These are phyloP conservation scores for Trissolcus brochymenae DNA, from an alignment of 2,888 invertebrate species.

Conservation along the genomic window DNA sequence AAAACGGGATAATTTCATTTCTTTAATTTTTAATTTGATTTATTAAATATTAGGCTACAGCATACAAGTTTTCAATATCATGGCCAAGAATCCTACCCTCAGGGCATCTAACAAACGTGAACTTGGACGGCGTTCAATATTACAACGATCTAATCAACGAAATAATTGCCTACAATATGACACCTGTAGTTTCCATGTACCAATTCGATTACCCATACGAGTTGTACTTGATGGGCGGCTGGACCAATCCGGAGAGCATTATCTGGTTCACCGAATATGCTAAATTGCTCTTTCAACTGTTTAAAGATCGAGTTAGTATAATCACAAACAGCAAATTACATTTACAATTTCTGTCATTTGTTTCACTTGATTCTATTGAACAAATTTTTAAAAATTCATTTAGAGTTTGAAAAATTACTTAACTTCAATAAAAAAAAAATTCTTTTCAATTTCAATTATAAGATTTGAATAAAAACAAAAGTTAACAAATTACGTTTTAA, in stretches of 20 bases:
- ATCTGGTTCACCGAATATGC: conserved; percentile 82
- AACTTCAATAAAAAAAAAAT: too few relatives aligned
- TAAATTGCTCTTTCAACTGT: conserved; percentile 69
- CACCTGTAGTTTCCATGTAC: conserved; percentile 80
- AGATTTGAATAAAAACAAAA: too few relatives aligned
- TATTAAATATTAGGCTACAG: conserved; percentile 69
- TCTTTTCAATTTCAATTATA: neutral
- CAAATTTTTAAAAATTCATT: too few relatives aligned
- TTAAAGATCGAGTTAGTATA: conserved; percentile 73
- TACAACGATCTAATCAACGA: conserved; percentile 87
- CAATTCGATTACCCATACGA: conserved; percentile 79
- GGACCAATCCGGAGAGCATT: conserved; percentile 82
- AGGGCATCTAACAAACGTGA: conserved; percentile 79
- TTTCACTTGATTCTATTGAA: neutral
- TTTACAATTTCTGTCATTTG: neutral
- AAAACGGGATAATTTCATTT: neutral
- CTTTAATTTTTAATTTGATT: neutral
- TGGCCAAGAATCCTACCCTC: conserved; percentile 64
- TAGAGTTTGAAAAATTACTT: too few relatives aligned
- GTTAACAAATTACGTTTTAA: too few relatives aligned
- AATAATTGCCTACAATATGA: conserved; percentile 79
- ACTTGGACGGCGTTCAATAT: conserved; percentile 84
- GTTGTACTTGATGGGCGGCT: conserved; percentile 82
- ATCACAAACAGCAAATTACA: too few relatives aligned
- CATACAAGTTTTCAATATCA: conserved; percentile 61